Percentiles rank a stretch among this genome's conserved stretches.
phyloP scores from a whole-genome alignment of 1,140 invertebrate genomes.

The Tigriopus japonicus region DNA sequence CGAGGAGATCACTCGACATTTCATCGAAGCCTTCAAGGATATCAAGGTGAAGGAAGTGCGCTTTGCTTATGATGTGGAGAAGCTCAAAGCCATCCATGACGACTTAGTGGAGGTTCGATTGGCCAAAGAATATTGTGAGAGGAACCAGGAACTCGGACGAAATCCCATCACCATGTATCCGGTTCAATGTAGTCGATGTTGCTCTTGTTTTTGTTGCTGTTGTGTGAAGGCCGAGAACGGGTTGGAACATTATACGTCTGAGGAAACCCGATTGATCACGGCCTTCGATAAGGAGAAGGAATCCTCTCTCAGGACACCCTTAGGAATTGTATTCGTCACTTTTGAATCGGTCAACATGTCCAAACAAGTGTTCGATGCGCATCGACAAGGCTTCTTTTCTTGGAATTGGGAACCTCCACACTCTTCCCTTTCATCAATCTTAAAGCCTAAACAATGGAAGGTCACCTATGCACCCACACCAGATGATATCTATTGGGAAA shows the following conservation, averaged over 20 bases:
- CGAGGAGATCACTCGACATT: not conserved
- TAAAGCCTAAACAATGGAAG: slow-evolving; percentile 55
- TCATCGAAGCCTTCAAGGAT: not conserved
- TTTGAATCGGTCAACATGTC: not conserved
- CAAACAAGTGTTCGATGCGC: not conserved
- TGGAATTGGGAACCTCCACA: not conserved
- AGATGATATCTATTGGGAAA: slow-evolving; percentile 85
- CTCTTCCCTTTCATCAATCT: not conserved
- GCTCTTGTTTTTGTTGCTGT: not conserved
- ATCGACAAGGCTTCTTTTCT: not conserved
- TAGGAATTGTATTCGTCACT: slow-evolving; percentile 8
- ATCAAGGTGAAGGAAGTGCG: not conserved
- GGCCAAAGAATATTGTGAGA: not conserved
- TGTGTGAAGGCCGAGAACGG: not conserved
- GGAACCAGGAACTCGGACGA: not conserved
- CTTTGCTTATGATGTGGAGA: not conserved
- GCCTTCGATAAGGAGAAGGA: not conserved
- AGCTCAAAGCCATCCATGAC: not conserved
- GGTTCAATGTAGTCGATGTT: not conserved
- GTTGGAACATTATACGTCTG: not conserved
- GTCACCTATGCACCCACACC: slow-evolving; percentile 71
- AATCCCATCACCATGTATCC: not conserved
- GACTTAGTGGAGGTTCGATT: not conserved
- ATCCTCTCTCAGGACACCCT: not conserved
- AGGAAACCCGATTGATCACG: not conserved